Percentiles rank a stretch among this genome's conserved stretches.
phyloP scores from a whole-genome alignment of 1,140 invertebrate genomes.

The Leptoteleia sp. region DNA sequence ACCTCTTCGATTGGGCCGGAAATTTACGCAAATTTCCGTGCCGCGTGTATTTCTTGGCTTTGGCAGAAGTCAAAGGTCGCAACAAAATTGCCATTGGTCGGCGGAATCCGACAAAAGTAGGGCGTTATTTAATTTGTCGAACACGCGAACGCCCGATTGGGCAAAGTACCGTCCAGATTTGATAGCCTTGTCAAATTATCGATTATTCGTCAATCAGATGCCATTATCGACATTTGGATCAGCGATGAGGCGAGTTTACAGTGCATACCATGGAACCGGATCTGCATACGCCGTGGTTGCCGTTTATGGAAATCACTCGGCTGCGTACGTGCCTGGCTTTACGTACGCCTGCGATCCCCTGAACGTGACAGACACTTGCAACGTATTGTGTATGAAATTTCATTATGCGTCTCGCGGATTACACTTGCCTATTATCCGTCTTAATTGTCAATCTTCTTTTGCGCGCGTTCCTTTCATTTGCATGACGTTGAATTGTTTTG shows the following conservation, averaged over 20 bases:
- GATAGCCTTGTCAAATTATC: slow-evolving; percentile 51
- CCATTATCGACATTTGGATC: slow-evolving; percentile 52
- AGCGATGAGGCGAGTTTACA: slow-evolving; percentile 81
- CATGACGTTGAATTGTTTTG: too few species aligned
- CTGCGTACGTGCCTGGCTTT: slow-evolving; percentile 85
- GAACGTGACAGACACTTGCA: slow-evolving; percentile 77
- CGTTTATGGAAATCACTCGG: slow-evolving; percentile 75
- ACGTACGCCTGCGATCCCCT: slow-evolving; percentile 84
- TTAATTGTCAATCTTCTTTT: neutral
- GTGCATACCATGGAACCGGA: slow-evolving; percentile 84
- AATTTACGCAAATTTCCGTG: too few species aligned
- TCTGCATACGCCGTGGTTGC: slow-evolving; percentile 84
- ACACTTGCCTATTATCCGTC: slow-evolving; percentile 3
- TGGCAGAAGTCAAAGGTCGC: too few species aligned
- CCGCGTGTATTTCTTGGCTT: too few species aligned
- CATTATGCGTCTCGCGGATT: slow-evolving; percentile 26
- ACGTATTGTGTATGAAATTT: slow-evolving; percentile 77
- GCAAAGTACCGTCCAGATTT: slow-evolving; percentile 37
- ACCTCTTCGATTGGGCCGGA: too few species aligned
- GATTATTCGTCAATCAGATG: slow-evolving; percentile 72
- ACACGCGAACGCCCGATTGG: slow-evolving; percentile 6
- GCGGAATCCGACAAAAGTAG: too few species aligned
- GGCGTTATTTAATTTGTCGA: slow-evolving; percentile 22
- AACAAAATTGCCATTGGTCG: too few species aligned
- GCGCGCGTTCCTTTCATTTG: too few species aligned